Percentiles rank a stretch among this genome's conserved stretches.
Evolutionary conservation across 2,113 vertebrate genomes (phyloP).

Genomic region (Solea senegalensis): DNA sequence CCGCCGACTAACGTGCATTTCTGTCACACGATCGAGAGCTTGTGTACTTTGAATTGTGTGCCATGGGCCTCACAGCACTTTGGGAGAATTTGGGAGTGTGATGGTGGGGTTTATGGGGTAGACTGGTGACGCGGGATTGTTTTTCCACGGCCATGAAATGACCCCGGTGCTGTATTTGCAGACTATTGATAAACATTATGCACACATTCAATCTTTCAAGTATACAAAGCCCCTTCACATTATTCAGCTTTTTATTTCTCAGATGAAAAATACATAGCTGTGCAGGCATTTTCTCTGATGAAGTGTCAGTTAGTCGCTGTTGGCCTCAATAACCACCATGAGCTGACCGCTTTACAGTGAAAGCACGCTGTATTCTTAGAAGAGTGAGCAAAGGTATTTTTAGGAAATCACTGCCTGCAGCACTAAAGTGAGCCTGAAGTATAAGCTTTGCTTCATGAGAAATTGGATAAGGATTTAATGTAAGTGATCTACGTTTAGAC

Average conservation of each 20-base stretch:
- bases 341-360: conserved; percentile 42
- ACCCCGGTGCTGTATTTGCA: conserved; percentile 52
- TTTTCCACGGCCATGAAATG: conserved; percentile 66
- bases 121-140: conserved; percentile 51
- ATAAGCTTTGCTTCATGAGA: conserved; percentile 50
- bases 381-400: conserved; percentile 36
- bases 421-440: conserved; percentile 31
- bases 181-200: conserved; percentile 70
- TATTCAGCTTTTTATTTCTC: conserved; percentile 65
- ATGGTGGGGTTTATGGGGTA: conserved; percentile 22
- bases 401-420: conserved; percentile 36
- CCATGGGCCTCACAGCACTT: conserved; percentile 43
- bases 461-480: conserved; percentile 65
- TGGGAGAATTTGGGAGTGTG: conserved; percentile 45
- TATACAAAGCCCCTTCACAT: conserved; percentile 21
- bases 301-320: conserved; percentile 59
- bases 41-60: conserved; percentile 66
- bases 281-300: conserved; percentile 43
- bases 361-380: conserved; percentile 36
- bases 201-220: conserved; percentile 53
- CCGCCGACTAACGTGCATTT: conserved; percentile 54
- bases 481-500: conserved; percentile 61
- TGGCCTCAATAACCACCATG: conserved; percentile 24
- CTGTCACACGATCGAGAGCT: conserved; percentile 62
- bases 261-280: conserved; percentile 42